phyloP scores from a whole-genome alignment of 1,140 invertebrate species.

The Drosophila watanabei region DNA sequence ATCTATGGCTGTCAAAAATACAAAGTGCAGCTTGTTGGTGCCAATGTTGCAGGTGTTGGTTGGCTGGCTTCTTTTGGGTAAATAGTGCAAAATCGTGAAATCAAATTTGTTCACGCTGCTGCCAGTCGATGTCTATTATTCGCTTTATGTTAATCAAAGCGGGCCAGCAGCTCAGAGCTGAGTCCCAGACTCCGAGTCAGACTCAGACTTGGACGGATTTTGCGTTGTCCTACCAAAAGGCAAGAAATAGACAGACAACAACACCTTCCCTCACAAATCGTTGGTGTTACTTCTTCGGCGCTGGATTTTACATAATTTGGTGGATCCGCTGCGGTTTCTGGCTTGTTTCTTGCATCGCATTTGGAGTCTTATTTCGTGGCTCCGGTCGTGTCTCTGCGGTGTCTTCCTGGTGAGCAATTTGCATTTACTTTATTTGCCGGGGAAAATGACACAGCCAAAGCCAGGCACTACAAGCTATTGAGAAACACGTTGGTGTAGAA shows the following conservation, averaged over 20 bases:
- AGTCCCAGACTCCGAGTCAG: neutral
- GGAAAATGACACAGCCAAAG: slow-evolving; percentile 45
- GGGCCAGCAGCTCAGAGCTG: slow-evolving; percentile 36
- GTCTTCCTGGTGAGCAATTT: slow-evolving; percentile 75
- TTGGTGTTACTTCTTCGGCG: slow-evolving; percentile 43
- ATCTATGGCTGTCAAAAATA: slow-evolving; percentile 53
- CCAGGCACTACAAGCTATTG: slow-evolving; percentile 51
- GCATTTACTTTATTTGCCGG: slow-evolving; percentile 68
- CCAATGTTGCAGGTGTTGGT: slow-evolving; percentile 53
- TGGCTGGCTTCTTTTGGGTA: slow-evolving; percentile 32
- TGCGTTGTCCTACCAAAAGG: slow-evolving; percentile 44
- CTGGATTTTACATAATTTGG: slow-evolving; percentile 66
- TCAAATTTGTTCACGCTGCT: slow-evolving; percentile 64
- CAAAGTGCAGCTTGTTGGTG: slow-evolving; percentile 40
- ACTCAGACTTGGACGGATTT: slow-evolving; percentile 24
- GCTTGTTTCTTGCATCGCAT: slow-evolving; percentile 47
- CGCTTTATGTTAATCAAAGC: slow-evolving; percentile 66
- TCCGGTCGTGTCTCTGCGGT: slow-evolving; percentile 67
- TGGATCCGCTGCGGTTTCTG: slow-evolving; percentile 62
- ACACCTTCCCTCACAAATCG: slow-evolving; percentile 45
- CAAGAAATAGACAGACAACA: slow-evolving; percentile 22
- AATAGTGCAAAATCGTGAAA: slow-evolving; percentile 69
- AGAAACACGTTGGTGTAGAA: slow-evolving; percentile 65
- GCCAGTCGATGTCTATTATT: slow-evolving; percentile 62
- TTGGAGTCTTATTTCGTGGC: slow-evolving; percentile 55